Percentiles rank a stretch among this genome's conserved stretches.
These are phyloP conservation scores for Paramisgurnus dabryanus DNA, from an alignment of 2,113 vertebrate species.

Conservation along the genomic window DNA sequence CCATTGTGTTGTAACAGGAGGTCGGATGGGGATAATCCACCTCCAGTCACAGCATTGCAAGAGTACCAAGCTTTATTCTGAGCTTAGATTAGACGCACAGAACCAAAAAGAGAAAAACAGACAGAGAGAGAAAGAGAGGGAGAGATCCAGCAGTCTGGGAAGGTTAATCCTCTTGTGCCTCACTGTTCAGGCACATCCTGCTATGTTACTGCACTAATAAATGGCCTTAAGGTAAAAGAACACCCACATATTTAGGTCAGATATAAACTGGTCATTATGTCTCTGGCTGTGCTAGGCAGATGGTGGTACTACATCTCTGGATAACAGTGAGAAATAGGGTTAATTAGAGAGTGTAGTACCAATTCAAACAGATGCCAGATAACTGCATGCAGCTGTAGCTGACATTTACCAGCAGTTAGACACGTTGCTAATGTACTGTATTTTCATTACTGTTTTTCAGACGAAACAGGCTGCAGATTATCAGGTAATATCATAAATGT, in stretches of 20 bases:
- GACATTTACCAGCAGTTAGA: slow-evolving; percentile 10
- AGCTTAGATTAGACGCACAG: slow-evolving; percentile 17
- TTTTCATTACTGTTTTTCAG: background rate
- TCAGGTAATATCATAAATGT: slow-evolving; percentile 17
- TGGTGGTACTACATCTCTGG: background rate
- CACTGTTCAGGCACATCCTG: slow-evolving; percentile 15
- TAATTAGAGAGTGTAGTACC: slow-evolving; percentile 9
- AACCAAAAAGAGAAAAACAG: slow-evolving; percentile 26
- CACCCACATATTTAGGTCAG: slow-evolving; percentile 21
- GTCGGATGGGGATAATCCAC: slow-evolving; percentile 31
- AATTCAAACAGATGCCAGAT: slow-evolving; percentile 23
- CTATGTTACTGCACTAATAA: slow-evolving; percentile 20
- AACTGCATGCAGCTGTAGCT: slow-evolving; percentile 20
- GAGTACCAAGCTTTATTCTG: slow-evolving; percentile 17
- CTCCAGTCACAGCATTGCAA: slow-evolving; percentile 26
- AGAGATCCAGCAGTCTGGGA: slow-evolving; percentile 2
- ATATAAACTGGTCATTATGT: slow-evolving; percentile 9
- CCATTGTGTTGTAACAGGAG: slow-evolving; percentile 17
- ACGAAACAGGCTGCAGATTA: slow-evolving; percentile 13
- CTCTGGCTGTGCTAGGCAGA: slow-evolving; percentile 6
- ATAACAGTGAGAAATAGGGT: slow-evolving; percentile 8
- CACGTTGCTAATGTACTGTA: background rate
- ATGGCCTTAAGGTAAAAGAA: slow-evolving; percentile 26
- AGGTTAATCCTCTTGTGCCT: slow-evolving; percentile 40
- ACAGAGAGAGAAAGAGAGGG: background rate